Conservation (phyloP, 2,888 invertebrate species). For the Glaucopsyche alexis region DNA sequence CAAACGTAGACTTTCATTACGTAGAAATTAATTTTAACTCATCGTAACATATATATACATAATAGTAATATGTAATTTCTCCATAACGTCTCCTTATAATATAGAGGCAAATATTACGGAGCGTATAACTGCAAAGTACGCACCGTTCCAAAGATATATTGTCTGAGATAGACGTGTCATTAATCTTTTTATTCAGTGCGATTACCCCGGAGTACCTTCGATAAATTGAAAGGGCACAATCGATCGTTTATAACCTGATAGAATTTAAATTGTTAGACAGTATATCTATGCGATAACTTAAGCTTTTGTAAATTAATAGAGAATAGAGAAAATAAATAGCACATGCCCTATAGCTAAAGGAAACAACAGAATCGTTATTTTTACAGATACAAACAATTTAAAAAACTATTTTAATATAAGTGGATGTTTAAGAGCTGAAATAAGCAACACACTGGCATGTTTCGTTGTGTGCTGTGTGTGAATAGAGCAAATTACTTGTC, state of each 20-base stretch:
- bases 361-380: too few species aligned
- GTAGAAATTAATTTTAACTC: too few species aligned
- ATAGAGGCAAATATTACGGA: not conserved
- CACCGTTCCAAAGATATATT: slow-evolving; percentile 23
- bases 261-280: slow-evolving; percentile 9
- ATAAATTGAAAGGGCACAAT: slow-evolving; percentile 25
- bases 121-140: not conserved
- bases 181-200: slow-evolving; percentile 28
- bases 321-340: not conserved
- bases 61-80: not conserved
- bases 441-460: too few species aligned
- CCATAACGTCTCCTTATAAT: not conserved
- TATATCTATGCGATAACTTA: not conserved
- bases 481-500: too few species aligned
- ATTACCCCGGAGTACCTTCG: slow-evolving; percentile 21
- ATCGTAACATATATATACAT: too few species aligned
- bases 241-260: slow-evolving; percentile 26
- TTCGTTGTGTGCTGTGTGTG: too few species aligned
- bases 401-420: too few species aligned
- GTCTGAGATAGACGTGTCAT: slow-evolving; percentile 22
- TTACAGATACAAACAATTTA: too few species aligned
- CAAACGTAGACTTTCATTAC: too few species aligned
- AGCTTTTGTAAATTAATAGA: not conserved
- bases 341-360: too few species aligned
- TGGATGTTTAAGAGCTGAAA: too few species aligned